Percentiles rank a stretch among this genome's conserved stretches.
Conservation (phyloP, 2,797 vertebrate genomes). For the Manis crassicaudata region DNA sequence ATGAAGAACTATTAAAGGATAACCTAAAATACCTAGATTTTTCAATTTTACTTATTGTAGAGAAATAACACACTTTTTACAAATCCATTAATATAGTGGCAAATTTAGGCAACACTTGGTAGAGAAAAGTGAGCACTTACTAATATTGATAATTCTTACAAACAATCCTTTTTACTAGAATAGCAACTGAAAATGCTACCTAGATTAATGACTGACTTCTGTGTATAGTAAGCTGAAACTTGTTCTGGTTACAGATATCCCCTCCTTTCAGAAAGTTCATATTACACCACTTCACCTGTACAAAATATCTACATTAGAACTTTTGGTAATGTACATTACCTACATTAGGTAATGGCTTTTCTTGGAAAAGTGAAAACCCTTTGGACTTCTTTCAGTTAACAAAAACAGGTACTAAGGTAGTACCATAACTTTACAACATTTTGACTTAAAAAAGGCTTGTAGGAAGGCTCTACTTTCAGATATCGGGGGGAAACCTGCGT, state of each 20-base stretch:
- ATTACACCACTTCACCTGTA: background rate
- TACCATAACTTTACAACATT: no score
- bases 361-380: no score
- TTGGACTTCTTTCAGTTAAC: no score
- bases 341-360: no score
- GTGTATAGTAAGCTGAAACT: background rate
- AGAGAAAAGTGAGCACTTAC: background rate
- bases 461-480: background rate
- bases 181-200: background rate
- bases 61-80: background rate
- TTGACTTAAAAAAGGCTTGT: background rate
- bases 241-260: background rate
- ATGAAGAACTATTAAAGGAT: background rate
- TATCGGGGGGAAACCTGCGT: background rate
- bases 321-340: no score
- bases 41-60: background rate
- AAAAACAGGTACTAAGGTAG: no score
- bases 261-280: background rate
- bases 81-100: background rate
- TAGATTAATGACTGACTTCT: background rate
- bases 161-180: background rate
- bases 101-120: background rate
- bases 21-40: background rate
- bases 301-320: no score
- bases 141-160: background rate